These are phyloP conservation scores for Nylanderia fulva DNA, from an alignment of 1,140 invertebrate genomes.

Conservation along the genomic window DNA sequence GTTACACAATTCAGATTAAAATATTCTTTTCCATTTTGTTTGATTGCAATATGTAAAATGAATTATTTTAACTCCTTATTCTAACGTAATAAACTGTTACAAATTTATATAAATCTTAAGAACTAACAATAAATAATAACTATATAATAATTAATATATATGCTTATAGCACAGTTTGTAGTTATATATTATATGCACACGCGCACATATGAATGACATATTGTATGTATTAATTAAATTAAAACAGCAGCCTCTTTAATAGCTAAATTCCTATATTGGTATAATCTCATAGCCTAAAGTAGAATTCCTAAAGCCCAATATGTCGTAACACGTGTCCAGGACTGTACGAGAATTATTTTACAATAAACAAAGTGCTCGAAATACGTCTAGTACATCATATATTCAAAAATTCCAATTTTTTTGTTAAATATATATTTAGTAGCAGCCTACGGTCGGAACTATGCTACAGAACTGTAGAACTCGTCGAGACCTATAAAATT, in stretches of 20 bases:
- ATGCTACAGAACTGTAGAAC: no score
- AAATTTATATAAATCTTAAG: neutral
- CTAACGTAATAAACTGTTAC: neutral
- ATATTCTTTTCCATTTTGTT: neutral
- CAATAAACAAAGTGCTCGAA: no score
- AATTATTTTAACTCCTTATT: neutral
- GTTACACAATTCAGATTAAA: neutral
- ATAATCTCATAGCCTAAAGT: constrained; percentile 35
- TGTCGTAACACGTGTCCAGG: neutral
- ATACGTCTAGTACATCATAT: no score
- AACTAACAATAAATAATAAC: neutral
- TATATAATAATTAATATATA: constrained; percentile 13
- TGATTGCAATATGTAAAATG: neutral
- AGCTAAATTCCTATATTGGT: neutral
- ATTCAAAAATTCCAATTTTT: no score
- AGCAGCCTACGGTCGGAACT: no score
- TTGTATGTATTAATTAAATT: constrained; percentile 21
- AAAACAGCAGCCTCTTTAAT: neutral
- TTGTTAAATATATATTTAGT: no score
- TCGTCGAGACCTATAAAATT: no score
- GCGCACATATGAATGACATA: constrained; percentile 13
- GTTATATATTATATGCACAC: neutral
- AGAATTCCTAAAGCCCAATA: neutral
- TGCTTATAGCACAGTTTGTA: neutral
- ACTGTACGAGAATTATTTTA: no score